These are phyloP conservation scores for Phainopepla nitens DNA, from an alignment of 2,113 vertebrate species.

Conservation along the genomic window DNA sequence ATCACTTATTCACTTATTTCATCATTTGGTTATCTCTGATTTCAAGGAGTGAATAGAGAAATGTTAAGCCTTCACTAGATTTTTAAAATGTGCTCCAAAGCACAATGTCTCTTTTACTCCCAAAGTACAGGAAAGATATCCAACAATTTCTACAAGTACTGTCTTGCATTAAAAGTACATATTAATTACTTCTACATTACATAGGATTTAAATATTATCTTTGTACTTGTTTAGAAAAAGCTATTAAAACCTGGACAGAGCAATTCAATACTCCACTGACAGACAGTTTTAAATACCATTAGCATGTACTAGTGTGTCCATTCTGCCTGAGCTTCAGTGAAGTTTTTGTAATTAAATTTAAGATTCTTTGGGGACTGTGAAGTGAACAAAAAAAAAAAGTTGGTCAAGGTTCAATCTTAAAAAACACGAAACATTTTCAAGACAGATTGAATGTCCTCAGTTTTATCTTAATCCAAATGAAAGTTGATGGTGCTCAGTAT, in stretches of 20 bases:
- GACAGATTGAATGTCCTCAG: neutral
- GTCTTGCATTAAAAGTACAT: neutral
- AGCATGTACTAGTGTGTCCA: neutral
- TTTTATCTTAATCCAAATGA: constrained; percentile 20
- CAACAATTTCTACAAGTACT: neutral
- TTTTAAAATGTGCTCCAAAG: constrained; percentile 35
- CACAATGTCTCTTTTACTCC: accelerated
- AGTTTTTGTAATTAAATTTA: constrained; percentile 40
- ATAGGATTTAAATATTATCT: constrained; percentile 2
- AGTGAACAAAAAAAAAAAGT: neutral
- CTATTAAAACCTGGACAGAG: neutral
- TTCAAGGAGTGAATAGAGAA: constrained; percentile 49
- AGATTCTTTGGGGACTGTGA: neutral
- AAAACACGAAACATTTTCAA: neutral
- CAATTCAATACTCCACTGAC: constrained; percentile 24
- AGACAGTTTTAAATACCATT: constrained; percentile 14
- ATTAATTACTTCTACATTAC: constrained; percentile 26
- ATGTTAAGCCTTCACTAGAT: constrained; percentile 43
- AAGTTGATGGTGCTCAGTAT: neutral
- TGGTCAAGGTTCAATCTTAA: neutral
- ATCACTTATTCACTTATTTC: constrained; percentile 53
- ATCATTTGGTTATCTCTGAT: constrained; percentile 52
- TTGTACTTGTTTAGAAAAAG: constrained; percentile 8
- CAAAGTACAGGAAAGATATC: neutral
- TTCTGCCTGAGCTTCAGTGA: neutral